Conservation (phyloP, 2,797 vertebrate species). For the Enteromius mattozi region DNA sequence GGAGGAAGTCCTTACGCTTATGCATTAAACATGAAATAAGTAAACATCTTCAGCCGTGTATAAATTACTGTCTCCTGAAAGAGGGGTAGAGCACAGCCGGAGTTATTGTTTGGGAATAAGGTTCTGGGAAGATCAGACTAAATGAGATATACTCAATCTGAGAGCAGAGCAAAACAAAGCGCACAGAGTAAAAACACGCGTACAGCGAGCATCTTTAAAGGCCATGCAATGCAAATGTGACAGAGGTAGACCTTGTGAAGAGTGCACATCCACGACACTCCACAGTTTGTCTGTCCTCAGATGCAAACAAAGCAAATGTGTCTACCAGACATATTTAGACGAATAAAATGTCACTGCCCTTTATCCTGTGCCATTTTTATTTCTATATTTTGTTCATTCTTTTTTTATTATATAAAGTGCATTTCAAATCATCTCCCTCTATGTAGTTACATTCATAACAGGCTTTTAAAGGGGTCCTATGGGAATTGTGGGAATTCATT, state of each 20-base stretch:
- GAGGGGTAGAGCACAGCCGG: constrained; percentile 10
- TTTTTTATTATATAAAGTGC: neutral
- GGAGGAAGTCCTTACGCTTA: constrained; percentile 29
- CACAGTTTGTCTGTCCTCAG: constrained; percentile 31
- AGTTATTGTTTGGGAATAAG: constrained; percentile 41
- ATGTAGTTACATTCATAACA: too few species aligned
- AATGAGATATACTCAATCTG: constrained; percentile 47
- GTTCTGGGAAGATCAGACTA: constrained; percentile 32
- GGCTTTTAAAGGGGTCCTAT: too few species aligned
- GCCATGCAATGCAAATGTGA: constrained; percentile 58
- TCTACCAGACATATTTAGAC: constrained; percentile 37
- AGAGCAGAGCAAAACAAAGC: constrained; percentile 41
- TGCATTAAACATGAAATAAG: constrained; percentile 49
- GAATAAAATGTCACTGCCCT: constrained; percentile 12
- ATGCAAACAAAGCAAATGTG: constrained; percentile 37
- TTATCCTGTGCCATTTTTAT: neutral
- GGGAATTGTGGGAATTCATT: too few species aligned
- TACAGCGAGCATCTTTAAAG: constrained; percentile 45
- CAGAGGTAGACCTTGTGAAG: constrained; percentile 46
- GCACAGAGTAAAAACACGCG: neutral
- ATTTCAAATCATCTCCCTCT: neutral
- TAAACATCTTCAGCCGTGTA: constrained; percentile 35
- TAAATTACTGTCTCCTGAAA: constrained; percentile 43
- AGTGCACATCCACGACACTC: constrained; percentile 8
- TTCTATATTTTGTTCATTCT: neutral